Percentiles rank a stretch among this genome's conserved stretches.
phyloP scores from a whole-genome alignment of 1,140 invertebrate genomes.

The Diorhabda sublineata region DNA sequence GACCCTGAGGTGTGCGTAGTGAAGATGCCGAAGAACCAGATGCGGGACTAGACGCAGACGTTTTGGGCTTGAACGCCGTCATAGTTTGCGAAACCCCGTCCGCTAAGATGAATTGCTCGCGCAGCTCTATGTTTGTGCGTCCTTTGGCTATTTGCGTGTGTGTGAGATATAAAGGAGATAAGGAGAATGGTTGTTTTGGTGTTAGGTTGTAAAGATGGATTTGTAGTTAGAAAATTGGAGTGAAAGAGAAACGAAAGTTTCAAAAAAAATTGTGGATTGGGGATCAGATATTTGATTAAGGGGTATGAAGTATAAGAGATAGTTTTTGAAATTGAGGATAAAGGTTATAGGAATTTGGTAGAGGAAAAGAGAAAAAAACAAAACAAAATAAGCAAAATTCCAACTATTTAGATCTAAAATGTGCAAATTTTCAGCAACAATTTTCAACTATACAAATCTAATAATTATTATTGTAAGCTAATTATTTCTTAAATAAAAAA shows the following conservation, averaged over 20 bases:
- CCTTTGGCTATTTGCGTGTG: conserved; percentile 79
- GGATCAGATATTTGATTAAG: neutral
- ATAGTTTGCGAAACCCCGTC: conserved; percentile 96
- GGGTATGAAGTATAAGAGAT: too few relatives aligned
- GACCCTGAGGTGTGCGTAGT: conserved; percentile 69
- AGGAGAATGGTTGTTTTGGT: conserved; percentile 39
- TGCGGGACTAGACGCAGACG: conserved; percentile 73
- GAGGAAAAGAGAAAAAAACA: conserved; percentile 42
- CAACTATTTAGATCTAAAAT: conserved; percentile 11
- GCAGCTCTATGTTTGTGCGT: conserved; percentile 97
- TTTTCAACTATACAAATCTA: neutral
- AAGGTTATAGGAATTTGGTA: conserved; percentile 24
- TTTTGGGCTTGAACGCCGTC: conserved; percentile 90
- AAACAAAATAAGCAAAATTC: conserved; percentile 43
- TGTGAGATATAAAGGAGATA: conserved; percentile 47
- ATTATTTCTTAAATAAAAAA: neutral
- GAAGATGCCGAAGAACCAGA: conserved; percentile 62
- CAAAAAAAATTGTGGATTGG: neutral
- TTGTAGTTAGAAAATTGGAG: conserved; percentile 8
- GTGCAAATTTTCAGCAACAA: conserved; percentile 11
- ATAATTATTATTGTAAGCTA: neutral
- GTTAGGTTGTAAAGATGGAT: conserved; percentile 18
- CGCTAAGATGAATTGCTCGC: conserved; percentile 97
- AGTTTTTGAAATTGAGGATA: conserved; percentile 3
- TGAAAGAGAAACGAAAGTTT: neutral